Evolutionary conservation across 2,113 vertebrate species (phyloP).

Genomic region (Upupa epops): DNA sequence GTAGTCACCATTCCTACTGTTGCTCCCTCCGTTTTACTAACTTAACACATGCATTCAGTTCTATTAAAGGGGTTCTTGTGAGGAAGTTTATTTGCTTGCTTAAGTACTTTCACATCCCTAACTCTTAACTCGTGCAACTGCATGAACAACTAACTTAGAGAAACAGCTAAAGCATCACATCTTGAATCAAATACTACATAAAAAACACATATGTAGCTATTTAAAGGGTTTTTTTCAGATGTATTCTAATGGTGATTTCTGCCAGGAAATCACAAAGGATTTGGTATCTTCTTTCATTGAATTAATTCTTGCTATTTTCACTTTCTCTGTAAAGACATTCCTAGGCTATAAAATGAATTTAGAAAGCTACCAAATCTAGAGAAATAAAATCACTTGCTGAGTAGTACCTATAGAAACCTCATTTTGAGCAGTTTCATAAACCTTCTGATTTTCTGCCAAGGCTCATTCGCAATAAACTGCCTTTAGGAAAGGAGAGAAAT

Average conservation of each 20-base stretch:
- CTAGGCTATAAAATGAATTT: slow-evolving; percentile 22
- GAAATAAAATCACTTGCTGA: slow-evolving; percentile 18
- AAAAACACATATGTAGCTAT: background rate
- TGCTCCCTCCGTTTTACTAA: background rate
- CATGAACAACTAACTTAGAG: background rate
- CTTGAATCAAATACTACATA: background rate
- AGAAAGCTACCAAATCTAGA: slow-evolving; percentile 28
- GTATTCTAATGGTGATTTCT: background rate
- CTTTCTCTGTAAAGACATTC: slow-evolving; percentile 15
- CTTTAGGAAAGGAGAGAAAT: slow-evolving; percentile 17
- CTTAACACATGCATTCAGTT: background rate
- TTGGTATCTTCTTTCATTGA: background rate
- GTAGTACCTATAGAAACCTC: slow-evolving; percentile 40
- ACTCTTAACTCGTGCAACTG: background rate
- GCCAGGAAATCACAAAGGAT: background rate
- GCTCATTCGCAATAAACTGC: background rate
- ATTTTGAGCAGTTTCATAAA: slow-evolving; percentile 44
- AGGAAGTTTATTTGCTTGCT: slow-evolving; percentile 4
- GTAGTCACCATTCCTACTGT: slow-evolving; percentile 42
- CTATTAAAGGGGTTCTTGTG: background rate
- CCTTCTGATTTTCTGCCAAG: slow-evolving; percentile 38
- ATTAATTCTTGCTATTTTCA: slow-evolving; percentile 32
- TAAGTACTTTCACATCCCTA: background rate
- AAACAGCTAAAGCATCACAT: background rate
- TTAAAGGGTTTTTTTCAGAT: background rate